Percentiles rank a stretch among this genome's conserved stretches.
These are phyloP conservation scores for Perca schrenkii DNA, from an alignment of 2,113 vertebrate species.

Conservation along the genomic window DNA sequence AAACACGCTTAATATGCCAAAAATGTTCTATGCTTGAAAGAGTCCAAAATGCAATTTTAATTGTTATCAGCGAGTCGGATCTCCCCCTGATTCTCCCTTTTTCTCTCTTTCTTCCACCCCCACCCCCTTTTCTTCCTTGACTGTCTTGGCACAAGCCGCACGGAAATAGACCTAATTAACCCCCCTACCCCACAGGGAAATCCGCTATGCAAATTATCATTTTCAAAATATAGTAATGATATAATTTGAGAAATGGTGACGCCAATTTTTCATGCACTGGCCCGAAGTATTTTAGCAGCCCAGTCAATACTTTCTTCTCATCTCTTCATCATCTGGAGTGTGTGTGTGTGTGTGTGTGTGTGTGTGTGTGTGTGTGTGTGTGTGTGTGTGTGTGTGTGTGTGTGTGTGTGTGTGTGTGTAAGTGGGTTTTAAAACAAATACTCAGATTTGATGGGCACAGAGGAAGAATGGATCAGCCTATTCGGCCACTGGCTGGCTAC, in stretches of 20 bases:
- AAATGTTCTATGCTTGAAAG: constrained; percentile 98
- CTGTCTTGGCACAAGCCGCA: constrained; percentile 89
- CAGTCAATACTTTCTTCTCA: constrained; percentile 40
- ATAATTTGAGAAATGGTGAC: constrained; percentile 99
- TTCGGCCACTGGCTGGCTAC: constrained; percentile 77
- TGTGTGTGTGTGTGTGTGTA: constrained; percentile 6
- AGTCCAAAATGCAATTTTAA: constrained; percentile 96
- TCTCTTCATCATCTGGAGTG: constrained; percentile 41
- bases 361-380: constrained; percentile 3
- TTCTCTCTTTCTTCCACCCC: constrained; percentile 27
- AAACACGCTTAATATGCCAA: constrained; percentile 98
- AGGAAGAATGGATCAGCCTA: constrained; percentile 89
- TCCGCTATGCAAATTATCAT: constrained; percentile 99
- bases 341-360: neutral
- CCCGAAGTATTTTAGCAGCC: constrained; percentile 80
- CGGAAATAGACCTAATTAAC: constrained; percentile 99
- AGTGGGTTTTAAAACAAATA: constrained; percentile 85
- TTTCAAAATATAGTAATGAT: constrained; percentile 99
- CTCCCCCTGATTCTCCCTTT: constrained; percentile 17
- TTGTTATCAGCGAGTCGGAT: constrained; percentile 95
- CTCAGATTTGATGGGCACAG: constrained; percentile 84
- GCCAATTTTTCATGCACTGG: constrained; percentile 94
- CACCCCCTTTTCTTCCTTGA: constrained; percentile 37
- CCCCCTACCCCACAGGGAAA: constrained; percentile 96
- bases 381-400: neutral